Base-by-base conservation (phyloP, 2,888 invertebrate species). In the Drosophila merina region DNA sequence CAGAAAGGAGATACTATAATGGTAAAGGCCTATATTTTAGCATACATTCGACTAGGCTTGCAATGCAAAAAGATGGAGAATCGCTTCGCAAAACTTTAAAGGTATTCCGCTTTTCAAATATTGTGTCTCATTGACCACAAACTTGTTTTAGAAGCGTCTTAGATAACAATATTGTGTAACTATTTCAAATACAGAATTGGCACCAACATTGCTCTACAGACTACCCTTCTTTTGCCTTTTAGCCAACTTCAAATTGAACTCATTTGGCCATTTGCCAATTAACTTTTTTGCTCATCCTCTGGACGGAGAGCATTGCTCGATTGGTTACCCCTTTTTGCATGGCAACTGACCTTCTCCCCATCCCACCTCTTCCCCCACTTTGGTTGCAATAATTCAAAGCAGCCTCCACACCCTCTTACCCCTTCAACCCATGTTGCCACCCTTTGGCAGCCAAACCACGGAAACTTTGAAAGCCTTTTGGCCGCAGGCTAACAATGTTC, bases 201-300 rank as follows among this genome's bases (percentile, higher is more conserved):
- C 40, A 40, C 40, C 4, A 36, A n/a, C 6, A n/a, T 36, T 5
- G 36, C 36, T 36, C n/a, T 2, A 12, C 5, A 5, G 4, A 36
- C 9, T 33, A 8, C 8, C 31, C n/a, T 38, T n/a, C 6, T 25
- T 12, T 25, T 25, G 7, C 28, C 54, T 51, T 47, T 38, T 12
- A 28, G 40, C 38, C 67, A 83, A 75, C 70, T 80, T 73, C 49
- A 62, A 75, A 67, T 78, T 77, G 63, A 68, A 59, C 74, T 81
- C 67, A 85, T 74, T 84, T 66, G 74, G 70, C 67, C 79, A 63
- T 54, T 56, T 71, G 81, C 79, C 86, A 85, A 85, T 82, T 74
- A 85, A 67, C 54, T 79, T 75, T 60, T 64, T 60, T 60, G 26
- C 54, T 44, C 42, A 33, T 60, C 47, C 60, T 40, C 26, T 40